Conservation (phyloP, 2,888 invertebrate genomes). For the Bembecia ichneumoniformis region DNA sequence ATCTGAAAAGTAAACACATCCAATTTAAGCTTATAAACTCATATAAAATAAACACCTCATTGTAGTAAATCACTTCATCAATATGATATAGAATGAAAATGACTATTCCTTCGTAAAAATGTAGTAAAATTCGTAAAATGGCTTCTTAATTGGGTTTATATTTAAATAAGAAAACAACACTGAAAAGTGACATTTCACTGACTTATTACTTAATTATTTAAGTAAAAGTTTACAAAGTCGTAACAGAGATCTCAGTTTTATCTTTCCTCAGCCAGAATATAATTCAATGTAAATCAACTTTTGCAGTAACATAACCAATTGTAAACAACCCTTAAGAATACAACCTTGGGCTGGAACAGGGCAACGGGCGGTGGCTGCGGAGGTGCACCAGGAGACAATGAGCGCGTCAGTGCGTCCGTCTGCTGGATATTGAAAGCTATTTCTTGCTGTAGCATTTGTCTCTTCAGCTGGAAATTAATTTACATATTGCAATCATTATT, state of each 20-base stretch:
- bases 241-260: neutral
- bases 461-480: slow-evolving; percentile 71
- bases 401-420: slow-evolving; percentile 90
- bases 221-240: neutral
- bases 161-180: neutral
- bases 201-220: too few species aligned
- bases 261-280: too few species aligned
- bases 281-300: too few species aligned
- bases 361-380: slow-evolving; percentile 30
- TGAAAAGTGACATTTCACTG: neutral
- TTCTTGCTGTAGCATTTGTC: slow-evolving; percentile 89
- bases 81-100: too few species aligned
- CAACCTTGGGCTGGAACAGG: slow-evolving; percentile 52
- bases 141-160: slow-evolving; percentile 1
- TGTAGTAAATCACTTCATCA: too few species aligned
- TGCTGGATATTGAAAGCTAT: slow-evolving; percentile 95
- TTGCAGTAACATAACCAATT: too few species aligned
- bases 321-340: too few species aligned
- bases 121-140: too few species aligned
- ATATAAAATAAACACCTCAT: too few species aligned
- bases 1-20: too few species aligned
- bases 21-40: too few species aligned
- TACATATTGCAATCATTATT: neutral
- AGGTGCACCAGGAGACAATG: slow-evolving; percentile 85
- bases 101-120: too few species aligned